phyloP scores from a whole-genome alignment of 2,797 vertebrate genomes.

The Neosilurus hyrtlii region DNA sequence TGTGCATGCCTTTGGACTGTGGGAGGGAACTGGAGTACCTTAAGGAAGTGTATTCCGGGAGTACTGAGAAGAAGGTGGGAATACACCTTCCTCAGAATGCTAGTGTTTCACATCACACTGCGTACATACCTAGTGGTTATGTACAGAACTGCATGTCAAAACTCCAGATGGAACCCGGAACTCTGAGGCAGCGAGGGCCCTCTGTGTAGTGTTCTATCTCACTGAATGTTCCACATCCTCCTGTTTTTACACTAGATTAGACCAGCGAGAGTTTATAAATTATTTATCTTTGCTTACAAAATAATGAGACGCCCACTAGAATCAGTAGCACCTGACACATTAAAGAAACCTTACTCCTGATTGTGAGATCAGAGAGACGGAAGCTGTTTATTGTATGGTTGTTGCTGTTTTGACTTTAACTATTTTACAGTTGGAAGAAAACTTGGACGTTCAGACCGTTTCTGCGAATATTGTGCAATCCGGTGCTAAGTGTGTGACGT shows the following conservation, averaged over 20 bases:
- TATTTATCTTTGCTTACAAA: no score
- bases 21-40: no score
- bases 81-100: neutral
- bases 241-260: neutral
- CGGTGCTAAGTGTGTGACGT: neutral
- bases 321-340: no score
- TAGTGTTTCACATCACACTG: neutral
- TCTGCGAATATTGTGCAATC: neutral
- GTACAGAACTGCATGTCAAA: neutral
- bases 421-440: neutral
- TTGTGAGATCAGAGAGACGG: no score
- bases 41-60: neutral
- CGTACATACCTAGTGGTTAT: neutral
- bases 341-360: no score
- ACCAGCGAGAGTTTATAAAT: no score
- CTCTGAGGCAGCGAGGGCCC: neutral
- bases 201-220: neutral
- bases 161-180: no score
- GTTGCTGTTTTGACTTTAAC: neutral
- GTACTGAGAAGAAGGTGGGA: neutral
- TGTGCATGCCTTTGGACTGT: no score
- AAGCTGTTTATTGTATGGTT: no score
- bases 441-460: neutral
- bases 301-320: no score
- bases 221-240: neutral